phyloP scores from a whole-genome alignment of 2,888 invertebrate species.

The Carpatolechia fugitivella region DNA sequence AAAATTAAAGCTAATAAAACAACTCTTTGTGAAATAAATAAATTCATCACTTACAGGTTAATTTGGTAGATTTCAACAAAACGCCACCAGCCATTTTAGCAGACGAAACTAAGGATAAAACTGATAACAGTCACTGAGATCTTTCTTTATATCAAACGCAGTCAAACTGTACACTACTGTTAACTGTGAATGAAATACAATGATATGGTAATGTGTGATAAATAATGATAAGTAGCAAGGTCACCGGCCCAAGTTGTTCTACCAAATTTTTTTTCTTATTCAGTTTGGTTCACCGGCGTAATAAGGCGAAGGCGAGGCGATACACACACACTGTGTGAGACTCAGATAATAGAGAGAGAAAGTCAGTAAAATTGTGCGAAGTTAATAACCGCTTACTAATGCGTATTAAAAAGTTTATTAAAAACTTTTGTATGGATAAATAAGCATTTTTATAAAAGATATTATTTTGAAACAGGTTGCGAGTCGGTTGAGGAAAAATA shows the following conservation, averaged over 20 bases:
- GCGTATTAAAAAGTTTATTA: too few species aligned
- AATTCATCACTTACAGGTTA: slow-evolving; percentile 19
- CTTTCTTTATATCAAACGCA: slow-evolving; percentile 23
- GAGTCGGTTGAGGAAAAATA: too few species aligned
- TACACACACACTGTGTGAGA: too few species aligned
- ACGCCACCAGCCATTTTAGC: slow-evolving; percentile 51
- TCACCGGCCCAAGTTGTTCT: slow-evolving; percentile 24
- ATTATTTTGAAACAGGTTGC: too few species aligned
- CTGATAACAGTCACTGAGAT: slow-evolving; percentile 2
- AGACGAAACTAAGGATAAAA: neutral
- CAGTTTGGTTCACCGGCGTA: neutral
- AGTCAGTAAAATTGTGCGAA: too few species aligned
- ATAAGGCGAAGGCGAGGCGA: too few species aligned
- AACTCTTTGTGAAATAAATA: too few species aligned
- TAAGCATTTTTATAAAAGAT: too few species aligned
- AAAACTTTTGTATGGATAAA: too few species aligned
- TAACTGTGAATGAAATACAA: slow-evolving; percentile 40
- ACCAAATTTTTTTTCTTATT: slow-evolving; percentile 17
- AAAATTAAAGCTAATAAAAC: too few species aligned
- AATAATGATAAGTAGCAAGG: slow-evolving; percentile 51
- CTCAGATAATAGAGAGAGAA: too few species aligned
- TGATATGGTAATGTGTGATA: slow-evolving; percentile 48
- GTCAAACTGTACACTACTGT: slow-evolving; percentile 32
- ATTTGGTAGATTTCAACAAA: slow-evolving; percentile 51
- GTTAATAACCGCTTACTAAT: too few species aligned